Percentiles rank a stretch among this genome's conserved stretches.
phyloP scores from a whole-genome alignment of 2,888 invertebrate species.

The Vesta saturnalis region DNA sequence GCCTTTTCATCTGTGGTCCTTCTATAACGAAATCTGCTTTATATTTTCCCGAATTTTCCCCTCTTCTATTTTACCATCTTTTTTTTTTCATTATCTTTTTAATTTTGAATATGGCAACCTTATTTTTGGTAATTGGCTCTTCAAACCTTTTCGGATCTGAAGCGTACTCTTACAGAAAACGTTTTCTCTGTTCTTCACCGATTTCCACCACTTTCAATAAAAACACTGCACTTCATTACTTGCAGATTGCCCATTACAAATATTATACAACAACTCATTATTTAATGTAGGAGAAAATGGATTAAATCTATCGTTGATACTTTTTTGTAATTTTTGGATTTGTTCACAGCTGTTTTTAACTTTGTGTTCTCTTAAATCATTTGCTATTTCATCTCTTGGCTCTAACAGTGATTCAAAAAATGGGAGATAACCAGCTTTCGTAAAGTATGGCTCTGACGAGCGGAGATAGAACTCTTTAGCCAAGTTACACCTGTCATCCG shows the following conservation, averaged over 20 bases:
- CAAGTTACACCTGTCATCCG: too few relatives aligned
- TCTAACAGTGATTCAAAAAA: not conserved
- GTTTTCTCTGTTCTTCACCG: slow-evolving; percentile 21
- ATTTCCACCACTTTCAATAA: slow-evolving; percentile 35
- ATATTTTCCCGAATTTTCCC: not conserved
- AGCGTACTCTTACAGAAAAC: slow-evolving; percentile 38
- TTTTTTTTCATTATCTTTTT: not conserved
- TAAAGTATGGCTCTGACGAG: slow-evolving; percentile 45
- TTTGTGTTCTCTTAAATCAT: not conserved
- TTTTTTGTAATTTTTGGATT: not conserved
- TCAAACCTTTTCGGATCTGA: slow-evolving; percentile 34
- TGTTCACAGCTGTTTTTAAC: not conserved
- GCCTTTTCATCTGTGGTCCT: slow-evolving; percentile 1
- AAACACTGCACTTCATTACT: slow-evolving; percentile 28
- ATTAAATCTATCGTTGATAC: slow-evolving; percentile 4
- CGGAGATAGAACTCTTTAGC: slow-evolving; percentile 43
- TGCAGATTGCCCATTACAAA: slow-evolving; percentile 32
- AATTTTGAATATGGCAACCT: not conserved
- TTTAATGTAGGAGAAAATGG: not conserved
- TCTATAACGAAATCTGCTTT: not conserved
- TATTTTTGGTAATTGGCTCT: slow-evolving; percentile 7
- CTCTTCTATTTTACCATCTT: not conserved
- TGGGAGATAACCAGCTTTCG: slow-evolving; percentile 41
- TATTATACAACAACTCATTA: not conserved
- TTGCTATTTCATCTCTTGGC: not conserved